Percentiles rank a stretch among this genome's conserved stretches.
Evolutionary conservation across 2,797 vertebrate species (phyloP).

Genomic region (Jordanella pulchra): DNA sequence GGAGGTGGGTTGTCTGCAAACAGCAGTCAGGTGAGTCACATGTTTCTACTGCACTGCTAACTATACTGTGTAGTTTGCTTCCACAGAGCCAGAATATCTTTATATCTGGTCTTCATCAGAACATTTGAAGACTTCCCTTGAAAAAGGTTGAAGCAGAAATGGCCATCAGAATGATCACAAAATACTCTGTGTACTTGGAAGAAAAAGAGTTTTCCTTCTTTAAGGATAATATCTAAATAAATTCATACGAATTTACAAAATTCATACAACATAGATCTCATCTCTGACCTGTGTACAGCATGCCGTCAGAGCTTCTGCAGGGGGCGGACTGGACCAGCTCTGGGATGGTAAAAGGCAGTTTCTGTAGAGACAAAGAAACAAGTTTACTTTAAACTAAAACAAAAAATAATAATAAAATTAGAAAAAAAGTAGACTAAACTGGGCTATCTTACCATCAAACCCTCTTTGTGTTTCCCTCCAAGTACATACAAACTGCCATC

Average conservation of each 20-base stretch:
- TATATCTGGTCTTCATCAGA: not conserved
- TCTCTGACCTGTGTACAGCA: slow-evolving; percentile 91
- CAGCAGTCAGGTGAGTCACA: not conserved
- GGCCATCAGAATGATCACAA: not conserved
- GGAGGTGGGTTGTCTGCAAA: not conserved
- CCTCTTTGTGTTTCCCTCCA: slow-evolving; percentile 90
- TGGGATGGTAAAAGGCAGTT: slow-evolving; percentile 94
- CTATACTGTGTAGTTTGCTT: not conserved
- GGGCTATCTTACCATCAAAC: slow-evolving; percentile 86
- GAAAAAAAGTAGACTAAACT: slow-evolving; percentile 11
- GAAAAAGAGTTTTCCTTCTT: not conserved
- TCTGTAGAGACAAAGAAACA: slow-evolving; percentile 73
- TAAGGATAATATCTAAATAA: not conserved
- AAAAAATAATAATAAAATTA: not conserved
- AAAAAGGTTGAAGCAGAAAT: not conserved
- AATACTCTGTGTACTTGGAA: not conserved
- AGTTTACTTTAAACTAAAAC: not conserved
- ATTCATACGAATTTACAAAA: not conserved
- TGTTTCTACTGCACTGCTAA: not conserved
- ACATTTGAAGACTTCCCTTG: not conserved
- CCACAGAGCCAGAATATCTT: not conserved
- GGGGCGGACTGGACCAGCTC: slow-evolving; percentile 97
- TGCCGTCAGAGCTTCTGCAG: slow-evolving; percentile 92
- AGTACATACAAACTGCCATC: slow-evolving; percentile 95
- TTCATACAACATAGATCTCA: not conserved